phyloP scores from a whole-genome alignment of 2,797 vertebrate genomes.

The Lacerta viridis region DNA sequence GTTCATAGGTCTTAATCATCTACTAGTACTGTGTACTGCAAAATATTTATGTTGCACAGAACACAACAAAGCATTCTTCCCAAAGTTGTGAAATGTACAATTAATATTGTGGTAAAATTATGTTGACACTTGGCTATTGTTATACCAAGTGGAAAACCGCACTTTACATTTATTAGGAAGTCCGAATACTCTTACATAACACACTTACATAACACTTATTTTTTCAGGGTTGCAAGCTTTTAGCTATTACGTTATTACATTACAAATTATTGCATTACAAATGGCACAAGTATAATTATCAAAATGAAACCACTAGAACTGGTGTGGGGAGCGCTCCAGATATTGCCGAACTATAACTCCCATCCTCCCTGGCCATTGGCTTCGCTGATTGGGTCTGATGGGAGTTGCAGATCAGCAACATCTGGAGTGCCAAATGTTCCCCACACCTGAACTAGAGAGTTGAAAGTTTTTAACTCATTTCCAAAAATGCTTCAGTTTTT shows the following conservation, averaged over 20 bases:
- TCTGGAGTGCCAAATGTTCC: not conserved
- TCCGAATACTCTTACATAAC: slow-evolving; percentile 53
- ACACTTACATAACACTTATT: slow-evolving; percentile 21
- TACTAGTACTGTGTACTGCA: slow-evolving; percentile 61
- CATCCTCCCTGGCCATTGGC: too few relatives aligned
- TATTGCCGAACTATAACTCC: too few relatives aligned
- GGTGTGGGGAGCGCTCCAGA: too few relatives aligned
- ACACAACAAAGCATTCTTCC: slow-evolving; percentile 61
- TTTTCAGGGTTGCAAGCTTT: slow-evolving; percentile 16
- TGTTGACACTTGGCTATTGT: not conserved
- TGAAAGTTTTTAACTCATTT: not conserved
- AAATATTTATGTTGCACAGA: slow-evolving; percentile 57
- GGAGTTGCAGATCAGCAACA: too few relatives aligned
- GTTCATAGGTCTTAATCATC: too few relatives aligned
- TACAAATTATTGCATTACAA: not conserved
- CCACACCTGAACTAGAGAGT: not conserved
- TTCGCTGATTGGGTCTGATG: too few relatives aligned
- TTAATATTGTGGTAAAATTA: slow-evolving; percentile 42
- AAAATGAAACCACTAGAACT: not conserved
- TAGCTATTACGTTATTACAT: not conserved
- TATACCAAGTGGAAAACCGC: slow-evolving; percentile 56
- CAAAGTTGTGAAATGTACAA: not conserved
- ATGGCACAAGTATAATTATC: not conserved
- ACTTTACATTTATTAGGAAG: slow-evolving; percentile 53
- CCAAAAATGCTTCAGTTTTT: not conserved